Percentiles rank a stretch among this genome's conserved stretches.
These are phyloP conservation scores for Cerceris ruficornis DNA, from an alignment of 2,888 invertebrate species.

Conservation along the genomic window DNA sequence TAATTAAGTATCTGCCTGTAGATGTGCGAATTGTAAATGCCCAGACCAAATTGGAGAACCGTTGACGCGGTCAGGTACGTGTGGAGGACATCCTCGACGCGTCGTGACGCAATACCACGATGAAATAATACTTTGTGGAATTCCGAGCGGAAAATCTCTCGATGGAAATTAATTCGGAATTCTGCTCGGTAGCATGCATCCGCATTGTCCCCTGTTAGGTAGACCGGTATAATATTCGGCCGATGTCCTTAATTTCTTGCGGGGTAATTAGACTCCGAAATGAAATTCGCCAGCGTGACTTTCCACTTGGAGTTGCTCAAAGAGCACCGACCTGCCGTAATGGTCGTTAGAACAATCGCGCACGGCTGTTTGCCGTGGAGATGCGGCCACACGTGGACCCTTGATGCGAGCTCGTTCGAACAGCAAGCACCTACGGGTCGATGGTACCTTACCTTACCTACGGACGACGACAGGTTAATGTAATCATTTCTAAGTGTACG, in stretches of 20 bases:
- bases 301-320: not conserved
- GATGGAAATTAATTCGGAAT: slow-evolving; percentile 51
- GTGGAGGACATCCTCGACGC: slow-evolving; percentile 17
- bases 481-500: slow-evolving; percentile 75
- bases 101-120: slow-evolving; percentile 17
- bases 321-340: slow-evolving; percentile 20
- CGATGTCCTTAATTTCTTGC: not conserved
- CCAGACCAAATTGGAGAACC: slow-evolving; percentile 60
- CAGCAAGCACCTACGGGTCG: slow-evolving; percentile 46
- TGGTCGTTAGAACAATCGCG: slow-evolving; percentile 6
- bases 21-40: slow-evolving; percentile 60
- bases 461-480: slow-evolving; percentile 68
- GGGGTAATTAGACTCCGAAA: not conserved
- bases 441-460: slow-evolving; percentile 43
- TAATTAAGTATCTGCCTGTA: slow-evolving; percentile 64
- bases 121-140: slow-evolving; percentile 33
- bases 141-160: slow-evolving; percentile 48
- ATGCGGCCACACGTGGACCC: slow-evolving; percentile 34
- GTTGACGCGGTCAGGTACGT: slow-evolving; percentile 41
- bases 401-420: slow-evolving; percentile 35
- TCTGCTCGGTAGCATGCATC: slow-evolving; percentile 3
- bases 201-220: not conserved
- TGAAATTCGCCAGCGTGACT: not conserved
- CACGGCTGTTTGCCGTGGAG: not conserved
- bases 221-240: too few relatives aligned